Conservation (phyloP, 2,888 invertebrate genomes). For the Xestia c-nigrum region DNA sequence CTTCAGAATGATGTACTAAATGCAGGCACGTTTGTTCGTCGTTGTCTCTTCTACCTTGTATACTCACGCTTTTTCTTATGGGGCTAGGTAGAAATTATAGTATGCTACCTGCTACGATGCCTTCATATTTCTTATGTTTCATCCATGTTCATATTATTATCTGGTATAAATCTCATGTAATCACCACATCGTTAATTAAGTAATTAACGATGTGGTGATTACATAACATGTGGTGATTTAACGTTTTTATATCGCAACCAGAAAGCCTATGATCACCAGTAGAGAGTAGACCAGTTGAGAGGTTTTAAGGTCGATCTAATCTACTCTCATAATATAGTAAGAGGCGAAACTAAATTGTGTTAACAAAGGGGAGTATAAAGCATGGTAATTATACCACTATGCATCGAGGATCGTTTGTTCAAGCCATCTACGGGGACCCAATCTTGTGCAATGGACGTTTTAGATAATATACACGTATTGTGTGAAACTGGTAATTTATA, state of each 20-base stretch:
- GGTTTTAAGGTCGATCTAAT: not conserved
- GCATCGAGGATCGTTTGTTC: slow-evolving; percentile 7
- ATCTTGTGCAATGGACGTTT: slow-evolving; percentile 39
- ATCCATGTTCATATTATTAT: not conserved
- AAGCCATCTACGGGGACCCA: slow-evolving; percentile 26
- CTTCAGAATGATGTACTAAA: too few relatives aligned
- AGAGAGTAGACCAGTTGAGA: too few relatives aligned
- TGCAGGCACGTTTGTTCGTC: too few relatives aligned
- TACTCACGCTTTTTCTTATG: not conserved
- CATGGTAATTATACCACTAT: slow-evolving; percentile 33
- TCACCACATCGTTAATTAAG: not conserved
- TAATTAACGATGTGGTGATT: too few relatives aligned
- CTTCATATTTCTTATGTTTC: not conserved
- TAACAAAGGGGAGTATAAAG: slow-evolving; percentile 34
- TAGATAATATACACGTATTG: slow-evolving; percentile 38
- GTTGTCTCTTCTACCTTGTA: too few relatives aligned
- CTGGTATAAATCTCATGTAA: not conserved
- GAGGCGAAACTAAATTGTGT: slow-evolving; percentile 11
- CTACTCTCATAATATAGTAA: not conserved
- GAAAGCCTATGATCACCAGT: not conserved
- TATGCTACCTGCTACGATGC: not conserved
- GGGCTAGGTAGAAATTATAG: not conserved
- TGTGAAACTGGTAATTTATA: slow-evolving; percentile 22
- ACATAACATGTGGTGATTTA: too few relatives aligned
- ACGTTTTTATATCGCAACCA: not conserved